Base-by-base conservation (phyloP, 1,140 invertebrate species). In the Magallana gigas region DNA sequence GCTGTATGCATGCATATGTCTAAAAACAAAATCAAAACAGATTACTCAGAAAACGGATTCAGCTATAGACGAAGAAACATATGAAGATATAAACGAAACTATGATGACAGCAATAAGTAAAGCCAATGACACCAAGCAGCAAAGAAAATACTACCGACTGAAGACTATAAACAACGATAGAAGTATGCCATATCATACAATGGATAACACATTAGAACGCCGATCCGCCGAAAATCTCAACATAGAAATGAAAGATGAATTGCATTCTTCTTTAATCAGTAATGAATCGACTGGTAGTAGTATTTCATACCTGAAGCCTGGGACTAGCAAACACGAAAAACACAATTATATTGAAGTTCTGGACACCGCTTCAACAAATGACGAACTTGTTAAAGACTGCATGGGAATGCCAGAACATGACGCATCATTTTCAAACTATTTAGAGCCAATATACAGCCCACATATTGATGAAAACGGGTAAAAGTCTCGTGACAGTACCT, bases 331-430 rank as follows among this genome's bases (percentile, higher is more conserved):
- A 36, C 8, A 9, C 9, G 29, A 29, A 12, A 18, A 4, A 12
- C 68, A 76, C 23, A 76, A 8, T 76, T 76, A 48, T 76, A 76
- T 76, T 29, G 18, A 76, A 12, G 68, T 76, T 29, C 5, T 68
- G 1, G 5, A 68, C 64, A n/a, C 64, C n/a, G 16, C 8, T 23
- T 18, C 9, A 18, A 16, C n/a, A 7, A 23, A n/a, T 5, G 64
- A 29, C 7, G 64, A 23, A 7, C 12, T 76, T 4, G 23, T 11
- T 1, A 48, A 48, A 48, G 36, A 48, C 36, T 48, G 36, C 3
- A 5, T 48, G 36, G 36, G 36, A 5, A 48, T 48, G 36, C 36
- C 36, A 2, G 36, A 48, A 2, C 36, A 48, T 48, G 1, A 48
- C 36, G 36, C 36, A 48, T 48, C 36, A 48, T 5, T 48, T 48